Conservation (phyloP, 2,113 vertebrate genomes). For the Pachycephala philippinensis region DNA sequence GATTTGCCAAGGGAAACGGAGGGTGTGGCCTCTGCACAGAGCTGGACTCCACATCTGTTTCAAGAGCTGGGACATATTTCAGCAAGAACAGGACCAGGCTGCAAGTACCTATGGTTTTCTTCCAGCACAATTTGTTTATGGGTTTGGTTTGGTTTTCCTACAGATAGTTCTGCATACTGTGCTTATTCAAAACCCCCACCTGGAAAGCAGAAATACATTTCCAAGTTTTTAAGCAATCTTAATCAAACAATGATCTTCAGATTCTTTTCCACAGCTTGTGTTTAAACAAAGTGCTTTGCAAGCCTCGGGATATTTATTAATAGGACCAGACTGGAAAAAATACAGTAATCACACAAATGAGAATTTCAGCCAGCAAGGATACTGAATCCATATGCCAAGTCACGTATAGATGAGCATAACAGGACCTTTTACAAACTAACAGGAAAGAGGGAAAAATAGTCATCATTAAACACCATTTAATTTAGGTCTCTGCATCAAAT, state of each 20-base stretch:
- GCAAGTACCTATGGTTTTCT: background rate
- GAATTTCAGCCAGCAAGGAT: background rate
- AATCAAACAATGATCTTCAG: background rate
- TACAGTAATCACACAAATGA: background rate
- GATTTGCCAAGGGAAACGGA: conserved; percentile 63
- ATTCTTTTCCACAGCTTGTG: background rate
- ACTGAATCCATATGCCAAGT: background rate
- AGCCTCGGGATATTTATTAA: background rate
- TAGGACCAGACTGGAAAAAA: conserved; percentile 21
- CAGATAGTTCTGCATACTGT: background rate
- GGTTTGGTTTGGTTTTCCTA: background rate
- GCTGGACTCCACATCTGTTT: conserved; percentile 10
- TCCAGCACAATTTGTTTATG: background rate
- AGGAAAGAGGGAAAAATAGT: background rate
- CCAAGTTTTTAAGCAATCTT: background rate
- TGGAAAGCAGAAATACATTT: background rate
- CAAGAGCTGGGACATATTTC: conserved; percentile 14
- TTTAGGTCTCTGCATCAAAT: background rate
- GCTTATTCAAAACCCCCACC: background rate
- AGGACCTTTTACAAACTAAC: background rate
- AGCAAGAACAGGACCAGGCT: background rate
- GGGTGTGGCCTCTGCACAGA: conserved; percentile 15
- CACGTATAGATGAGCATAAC: background rate
- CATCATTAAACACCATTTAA: background rate
- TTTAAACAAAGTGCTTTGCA: background rate